These are phyloP conservation scores for Pararge aegeria DNA, from an alignment of 1,140 invertebrate species.

Conservation along the genomic window DNA sequence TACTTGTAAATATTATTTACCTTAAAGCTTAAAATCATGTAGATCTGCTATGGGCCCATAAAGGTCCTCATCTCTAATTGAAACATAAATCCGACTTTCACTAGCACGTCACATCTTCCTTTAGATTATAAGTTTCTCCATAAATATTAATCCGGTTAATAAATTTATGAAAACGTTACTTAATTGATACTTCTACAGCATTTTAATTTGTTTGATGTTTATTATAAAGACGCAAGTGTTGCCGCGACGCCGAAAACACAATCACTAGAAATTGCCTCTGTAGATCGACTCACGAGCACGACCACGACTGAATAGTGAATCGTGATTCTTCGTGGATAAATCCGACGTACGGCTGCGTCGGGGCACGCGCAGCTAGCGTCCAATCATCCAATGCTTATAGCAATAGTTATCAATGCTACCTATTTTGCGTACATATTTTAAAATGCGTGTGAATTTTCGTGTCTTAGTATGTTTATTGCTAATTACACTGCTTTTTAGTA, in stretches of 20 bases:
- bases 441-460: too few species aligned
- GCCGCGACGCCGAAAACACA: neutral
- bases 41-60: slow-evolving; percentile 54
- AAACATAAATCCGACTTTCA: slow-evolving; percentile 62
- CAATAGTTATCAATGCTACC: too few species aligned
- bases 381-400: too few species aligned
- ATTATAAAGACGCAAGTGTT: neutral
- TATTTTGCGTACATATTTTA: too few species aligned
- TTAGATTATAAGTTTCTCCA: slow-evolving; percentile 7
- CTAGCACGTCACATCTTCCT: slow-evolving; percentile 45
- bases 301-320: neutral
- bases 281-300: neutral
- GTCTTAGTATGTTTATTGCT: too few species aligned
- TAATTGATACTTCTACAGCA: neutral
- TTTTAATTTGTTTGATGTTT: neutral
- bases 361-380: too few species aligned
- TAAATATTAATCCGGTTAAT: neutral
- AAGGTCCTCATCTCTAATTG: slow-evolving; percentile 66
- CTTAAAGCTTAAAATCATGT: slow-evolving; percentile 64
- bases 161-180: slow-evolving; percentile 3
- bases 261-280: neutral
- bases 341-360: too few species aligned
- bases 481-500: too few species aligned
- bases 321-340: too few species aligned
- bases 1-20: slow-evolving; percentile 26